These are phyloP conservation scores for Anser brachyrhynchus DNA, from an alignment of 2,113 vertebrate genomes.

Conservation along the genomic window DNA sequence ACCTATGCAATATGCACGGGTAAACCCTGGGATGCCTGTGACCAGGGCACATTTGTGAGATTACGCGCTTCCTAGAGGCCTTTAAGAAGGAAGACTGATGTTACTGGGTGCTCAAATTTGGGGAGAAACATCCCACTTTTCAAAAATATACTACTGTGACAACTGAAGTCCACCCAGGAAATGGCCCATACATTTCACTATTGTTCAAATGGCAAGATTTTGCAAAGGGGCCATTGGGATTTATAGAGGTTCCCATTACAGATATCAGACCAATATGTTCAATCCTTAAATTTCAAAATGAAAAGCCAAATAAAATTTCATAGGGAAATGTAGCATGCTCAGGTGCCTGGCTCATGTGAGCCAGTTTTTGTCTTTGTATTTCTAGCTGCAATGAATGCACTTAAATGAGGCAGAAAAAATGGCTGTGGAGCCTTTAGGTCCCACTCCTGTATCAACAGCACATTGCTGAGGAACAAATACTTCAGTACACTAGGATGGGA, in stretches of 20 bases:
- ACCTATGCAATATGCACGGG: background rate
- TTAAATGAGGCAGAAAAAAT: background rate
- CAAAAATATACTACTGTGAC: background rate
- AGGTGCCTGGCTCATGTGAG: background rate
- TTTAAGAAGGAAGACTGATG: background rate
- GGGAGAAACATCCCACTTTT: background rate
- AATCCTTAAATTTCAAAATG: background rate
- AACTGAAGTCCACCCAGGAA: background rate
- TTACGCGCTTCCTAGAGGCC: background rate
- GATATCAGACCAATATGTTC: background rate
- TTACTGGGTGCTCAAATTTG: background rate
- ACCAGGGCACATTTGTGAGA: background rate
- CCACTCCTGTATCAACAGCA: background rate
- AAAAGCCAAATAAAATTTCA: background rate
- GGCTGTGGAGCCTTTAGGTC: background rate
- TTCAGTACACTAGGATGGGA: background rate
- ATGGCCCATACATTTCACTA: background rate
- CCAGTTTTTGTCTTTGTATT: background rate
- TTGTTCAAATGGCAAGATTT: background rate
- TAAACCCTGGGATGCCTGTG: background rate
- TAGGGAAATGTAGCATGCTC: background rate
- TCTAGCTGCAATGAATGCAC: background rate
- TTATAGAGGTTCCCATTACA: background rate
- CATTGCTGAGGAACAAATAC: background rate
- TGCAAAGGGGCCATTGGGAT: background rate